These are phyloP conservation scores for Fundulus diaphanus DNA, from an alignment of 2,797 vertebrate genomes.

Conservation along the genomic window DNA sequence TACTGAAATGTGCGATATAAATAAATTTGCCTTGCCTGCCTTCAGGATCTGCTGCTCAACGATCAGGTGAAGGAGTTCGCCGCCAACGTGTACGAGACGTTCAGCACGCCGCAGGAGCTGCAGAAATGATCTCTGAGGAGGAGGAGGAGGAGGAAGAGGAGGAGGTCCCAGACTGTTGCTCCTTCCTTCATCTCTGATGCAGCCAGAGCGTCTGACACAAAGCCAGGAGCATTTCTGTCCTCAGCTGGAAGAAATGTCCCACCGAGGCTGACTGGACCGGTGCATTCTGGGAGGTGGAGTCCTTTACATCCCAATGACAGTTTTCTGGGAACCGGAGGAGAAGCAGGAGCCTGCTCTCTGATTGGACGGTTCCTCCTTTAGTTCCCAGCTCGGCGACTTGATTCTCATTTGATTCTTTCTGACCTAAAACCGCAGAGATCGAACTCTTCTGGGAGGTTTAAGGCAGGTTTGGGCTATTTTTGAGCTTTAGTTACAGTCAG, in stretches of 20 bases:
- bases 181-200: constrained; percentile 2
- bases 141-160: background rate
- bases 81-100: constrained; percentile 95
- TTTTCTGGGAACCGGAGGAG: background rate
- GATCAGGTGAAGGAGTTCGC: constrained; percentile 97
- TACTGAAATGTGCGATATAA: background rate
- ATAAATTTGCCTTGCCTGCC: too few species aligned
- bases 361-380: background rate
- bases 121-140: constrained; percentile 49
- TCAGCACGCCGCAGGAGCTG: constrained; percentile 84
- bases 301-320: background rate
- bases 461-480: background rate
- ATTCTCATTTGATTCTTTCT: background rate
- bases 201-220: constrained; percentile 3
- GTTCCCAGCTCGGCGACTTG: background rate
- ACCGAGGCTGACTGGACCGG: background rate
- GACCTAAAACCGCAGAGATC: too few species aligned
- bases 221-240: background rate
- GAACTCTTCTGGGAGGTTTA: background rate
- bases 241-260: background rate
- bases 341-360: too few species aligned
- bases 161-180: background rate
- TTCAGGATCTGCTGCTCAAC: constrained; percentile 93
- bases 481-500: background rate
- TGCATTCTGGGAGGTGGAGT: constrained; percentile 51